Evolutionary conservation across 2,888 invertebrate genomes (phyloP), one percentile per base, ranked within the genome.

Genomic region (Eupithecia subumbrata): DNA sequence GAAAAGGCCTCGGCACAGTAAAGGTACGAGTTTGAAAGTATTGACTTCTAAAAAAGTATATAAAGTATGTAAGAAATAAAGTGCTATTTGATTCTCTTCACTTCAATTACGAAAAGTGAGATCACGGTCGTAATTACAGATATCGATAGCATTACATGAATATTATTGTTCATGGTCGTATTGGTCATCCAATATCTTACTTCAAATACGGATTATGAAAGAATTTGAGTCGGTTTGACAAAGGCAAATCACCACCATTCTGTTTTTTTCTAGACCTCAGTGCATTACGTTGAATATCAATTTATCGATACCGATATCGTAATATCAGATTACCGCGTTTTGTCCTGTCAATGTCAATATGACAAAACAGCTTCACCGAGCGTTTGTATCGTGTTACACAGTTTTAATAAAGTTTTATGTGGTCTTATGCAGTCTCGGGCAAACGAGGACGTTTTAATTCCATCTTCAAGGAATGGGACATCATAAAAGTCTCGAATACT

Each of bases 401-500:
- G 67, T 77, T 74, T n/a, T 77, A 69, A 74, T 76, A 71, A 74
- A 45, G 34, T 71, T 73, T 67, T 67, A 67, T 67, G n/a, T 67
- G 7, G 25, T 60, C 14, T 76, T 52, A 56, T 22, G 48, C 60
- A 43, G 43, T 48, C 70, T 60, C 69, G n/a, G 22, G 70, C 43
- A 72, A 72, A 72, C 69, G 71, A 34, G 74, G 25, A 71, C 48
- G 73, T 75, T 78, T 74, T 76, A 68, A 74, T 76, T 71, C 72
- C 52, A 56, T 71, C 69, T 67, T 68, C 72, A 64, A 18, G 66
- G 72, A 77, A 75, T 75, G 75, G 40, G 66, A 77, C 72, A 75
- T 81, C 84, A 83, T 86, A 85, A 79, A 79, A 77, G 76, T 77
- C 52, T 56, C 69, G 71, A 78, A 84, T 84, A 82, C 83, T 78